Evolutionary conservation across 2,113 vertebrate genomes (phyloP).

Genomic region (Paedocypris sp.): DNA sequence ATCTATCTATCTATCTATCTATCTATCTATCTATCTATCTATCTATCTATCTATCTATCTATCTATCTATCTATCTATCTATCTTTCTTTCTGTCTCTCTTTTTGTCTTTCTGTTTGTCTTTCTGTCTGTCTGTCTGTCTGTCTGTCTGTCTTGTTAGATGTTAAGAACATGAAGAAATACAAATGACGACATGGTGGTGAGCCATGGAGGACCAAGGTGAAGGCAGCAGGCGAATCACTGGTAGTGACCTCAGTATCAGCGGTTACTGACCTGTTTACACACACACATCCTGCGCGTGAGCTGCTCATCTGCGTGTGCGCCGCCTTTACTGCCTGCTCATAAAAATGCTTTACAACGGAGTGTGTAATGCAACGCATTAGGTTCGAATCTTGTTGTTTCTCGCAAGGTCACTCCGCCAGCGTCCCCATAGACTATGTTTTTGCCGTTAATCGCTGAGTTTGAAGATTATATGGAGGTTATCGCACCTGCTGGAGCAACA

Average conservation of each 20-base stretch:
- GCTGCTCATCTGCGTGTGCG: neutral
- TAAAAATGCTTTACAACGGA: slow-evolving; percentile 71
- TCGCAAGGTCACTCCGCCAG: slow-evolving; percentile 58
- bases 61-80: too few relatives aligned
- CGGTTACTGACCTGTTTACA: slow-evolving; percentile 27
- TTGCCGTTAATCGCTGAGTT: neutral
- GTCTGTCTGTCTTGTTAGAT: neutral
- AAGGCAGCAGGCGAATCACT: slow-evolving; percentile 44
- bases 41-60: too few relatives aligned
- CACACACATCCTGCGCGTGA: slow-evolving; percentile 19
- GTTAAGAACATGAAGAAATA: too few relatives aligned
- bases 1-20: too few relatives aligned
- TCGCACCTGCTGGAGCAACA: neutral
- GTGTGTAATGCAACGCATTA: slow-evolving; percentile 69
- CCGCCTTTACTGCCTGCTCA: slow-evolving; percentile 55
- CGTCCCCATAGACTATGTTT: neutral
- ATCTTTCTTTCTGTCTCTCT: too few relatives aligned
- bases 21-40: too few relatives aligned
- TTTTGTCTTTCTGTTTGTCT: too few relatives aligned
- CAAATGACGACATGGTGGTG: too few relatives aligned
- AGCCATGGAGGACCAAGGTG: slow-evolving; percentile 48
- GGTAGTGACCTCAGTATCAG: neutral
- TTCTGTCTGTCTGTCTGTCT: neutral
- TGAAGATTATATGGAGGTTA: neutral
- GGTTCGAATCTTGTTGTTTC: slow-evolving; percentile 63